A percentile compares a stretch with the other conserved stretches of the same genome.
Conservation (phyloP, 2,797 vertebrate genomes). For the Huso huso region DNA sequence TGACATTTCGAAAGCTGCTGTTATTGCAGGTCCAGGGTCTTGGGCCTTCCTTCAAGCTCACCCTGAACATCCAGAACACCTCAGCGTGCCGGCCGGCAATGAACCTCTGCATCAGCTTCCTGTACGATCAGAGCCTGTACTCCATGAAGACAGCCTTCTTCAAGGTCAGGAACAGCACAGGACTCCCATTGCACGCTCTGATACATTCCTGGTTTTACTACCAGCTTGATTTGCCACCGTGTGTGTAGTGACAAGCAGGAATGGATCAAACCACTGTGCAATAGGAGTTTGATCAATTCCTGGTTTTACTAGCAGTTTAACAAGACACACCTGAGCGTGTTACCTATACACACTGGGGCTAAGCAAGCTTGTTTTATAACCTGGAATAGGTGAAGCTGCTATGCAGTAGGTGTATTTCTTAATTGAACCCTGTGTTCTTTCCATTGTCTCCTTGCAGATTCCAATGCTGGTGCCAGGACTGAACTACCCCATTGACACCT, state of each 20-base stretch:
- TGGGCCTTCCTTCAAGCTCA: conserved; percentile 78
- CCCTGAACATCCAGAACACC: conserved; percentile 79
- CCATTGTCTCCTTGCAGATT: conserved; percentile 39
- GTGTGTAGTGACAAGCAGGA: too few species aligned
- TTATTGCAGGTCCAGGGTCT: conserved; percentile 68
- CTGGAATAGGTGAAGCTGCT: too few species aligned
- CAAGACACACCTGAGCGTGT: too few species aligned
- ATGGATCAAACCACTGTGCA: too few species aligned
- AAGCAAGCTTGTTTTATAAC: too few species aligned
- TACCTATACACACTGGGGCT: too few species aligned
- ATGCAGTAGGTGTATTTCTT: too few species aligned
- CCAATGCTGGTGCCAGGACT: conserved; percentile 80
- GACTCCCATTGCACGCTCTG: background rate
- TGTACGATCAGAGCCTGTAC: conserved; percentile 71
- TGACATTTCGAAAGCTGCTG: too few species aligned
- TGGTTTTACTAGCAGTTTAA: too few species aligned
- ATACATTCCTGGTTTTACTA: background rate
- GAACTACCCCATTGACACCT: conserved; percentile 74
- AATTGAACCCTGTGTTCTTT: background rate
- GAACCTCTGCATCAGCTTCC: conserved; percentile 69
- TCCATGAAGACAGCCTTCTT: conserved; percentile 63
- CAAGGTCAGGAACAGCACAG: conserved; percentile 44
- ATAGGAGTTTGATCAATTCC: too few species aligned
- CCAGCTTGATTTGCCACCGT: too few species aligned
- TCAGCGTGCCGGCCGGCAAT: conserved; percentile 58